phyloP scores from a whole-genome alignment of 2,888 invertebrate species.

The Epinotia demarniana region DNA sequence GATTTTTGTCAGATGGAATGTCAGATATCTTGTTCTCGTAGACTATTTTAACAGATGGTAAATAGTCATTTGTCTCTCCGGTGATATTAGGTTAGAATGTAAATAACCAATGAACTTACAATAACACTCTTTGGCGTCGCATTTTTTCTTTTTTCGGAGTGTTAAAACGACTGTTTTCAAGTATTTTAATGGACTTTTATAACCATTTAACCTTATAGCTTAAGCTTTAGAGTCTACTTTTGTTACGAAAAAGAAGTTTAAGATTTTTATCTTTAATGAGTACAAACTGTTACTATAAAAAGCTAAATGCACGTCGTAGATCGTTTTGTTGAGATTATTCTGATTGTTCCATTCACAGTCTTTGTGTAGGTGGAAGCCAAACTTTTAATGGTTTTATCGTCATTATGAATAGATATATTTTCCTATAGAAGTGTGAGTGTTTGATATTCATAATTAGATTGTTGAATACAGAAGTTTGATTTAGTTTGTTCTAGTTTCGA shows the following conservation, averaged over 20 bases:
- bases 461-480: neutral
- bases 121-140: no score
- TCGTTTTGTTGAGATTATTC: neutral
- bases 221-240: no score
- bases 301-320: neutral
- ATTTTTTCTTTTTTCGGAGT: no score
- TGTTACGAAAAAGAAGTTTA: neutral
- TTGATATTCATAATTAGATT: neutral
- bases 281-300: neutral
- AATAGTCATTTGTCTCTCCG: no score
- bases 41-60: no score
- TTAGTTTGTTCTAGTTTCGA: neutral
- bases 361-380: constrained; percentile 4
- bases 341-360: neutral
- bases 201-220: no score
- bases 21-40: no score
- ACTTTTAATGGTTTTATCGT: constrained; percentile 1
- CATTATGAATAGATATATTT: neutral
- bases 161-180: no score
- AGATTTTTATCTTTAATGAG: neutral
- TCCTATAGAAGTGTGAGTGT: neutral
- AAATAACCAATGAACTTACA: no score
- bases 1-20: no score
- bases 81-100: no score
- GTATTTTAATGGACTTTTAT: no score